A percentile compares a stretch with the other conserved stretches of the same genome.
phyloP scores from a whole-genome alignment of 2,113 vertebrate genomes.

The Hystrix brachyura region DNA sequence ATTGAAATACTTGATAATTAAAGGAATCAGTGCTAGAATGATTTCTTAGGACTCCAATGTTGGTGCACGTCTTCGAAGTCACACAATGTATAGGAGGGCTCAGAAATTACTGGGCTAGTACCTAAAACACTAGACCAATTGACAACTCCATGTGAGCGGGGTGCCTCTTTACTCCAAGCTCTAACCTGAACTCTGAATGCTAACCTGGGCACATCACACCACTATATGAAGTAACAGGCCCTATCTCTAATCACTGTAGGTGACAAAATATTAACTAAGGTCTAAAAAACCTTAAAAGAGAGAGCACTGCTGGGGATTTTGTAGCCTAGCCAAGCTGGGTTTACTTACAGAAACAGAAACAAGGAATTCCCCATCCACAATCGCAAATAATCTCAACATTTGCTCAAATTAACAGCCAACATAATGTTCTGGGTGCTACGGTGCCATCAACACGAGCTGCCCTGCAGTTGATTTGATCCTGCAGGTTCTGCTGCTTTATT shows the following conservation, averaged over 20 bases:
- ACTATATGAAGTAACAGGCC: conserved; percentile 50
- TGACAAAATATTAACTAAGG: conserved; percentile 67
- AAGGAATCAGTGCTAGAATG: not conserved
- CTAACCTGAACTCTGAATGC: not conserved
- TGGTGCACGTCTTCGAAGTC: not conserved
- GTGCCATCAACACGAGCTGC: not conserved
- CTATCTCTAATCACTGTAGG: conserved; percentile 71
- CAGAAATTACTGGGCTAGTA: not conserved
- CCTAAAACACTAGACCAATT: not conserved
- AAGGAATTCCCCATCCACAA: not conserved
- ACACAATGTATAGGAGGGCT: not conserved
- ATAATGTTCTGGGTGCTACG: not conserved
- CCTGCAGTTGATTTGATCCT: not conserved
- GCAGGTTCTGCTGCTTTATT: not conserved
- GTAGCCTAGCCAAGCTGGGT: not conserved
- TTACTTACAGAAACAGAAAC: conserved; percentile 31
- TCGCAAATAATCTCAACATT: conserved; percentile 65
- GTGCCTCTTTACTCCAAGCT: not conserved
- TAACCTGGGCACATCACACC: not conserved
- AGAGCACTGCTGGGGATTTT: conserved; percentile 55
- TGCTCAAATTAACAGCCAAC: conserved; percentile 64
- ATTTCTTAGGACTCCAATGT: not conserved
- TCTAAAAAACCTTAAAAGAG: conserved; percentile 58
- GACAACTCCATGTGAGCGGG: not conserved
- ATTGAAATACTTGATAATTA: not conserved